A percentile compares a stretch with the other conserved stretches of the same genome.
Evolutionary conservation across 2,797 vertebrate genomes (phyloP).

Genomic region (Sebastes elongatus): DNA sequence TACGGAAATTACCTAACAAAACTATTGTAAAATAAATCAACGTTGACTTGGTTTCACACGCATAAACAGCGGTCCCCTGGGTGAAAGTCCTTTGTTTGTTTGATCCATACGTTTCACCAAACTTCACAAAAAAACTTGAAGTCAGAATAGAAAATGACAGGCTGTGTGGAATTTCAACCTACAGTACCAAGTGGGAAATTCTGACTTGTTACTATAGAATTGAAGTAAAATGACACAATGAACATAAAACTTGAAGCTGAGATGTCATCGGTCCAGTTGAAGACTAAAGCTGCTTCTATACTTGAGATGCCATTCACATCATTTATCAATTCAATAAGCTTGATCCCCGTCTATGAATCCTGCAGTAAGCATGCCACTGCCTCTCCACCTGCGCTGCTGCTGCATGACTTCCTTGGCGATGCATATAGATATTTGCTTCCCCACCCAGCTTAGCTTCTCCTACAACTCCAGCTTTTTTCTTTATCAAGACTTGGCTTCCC

Average conservation of each 20-base stretch:
- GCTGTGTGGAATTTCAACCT: neutral
- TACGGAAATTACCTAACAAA: too few relatives aligned
- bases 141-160: too few relatives aligned
- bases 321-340: neutral
- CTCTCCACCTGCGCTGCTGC: conserved; percentile 12
- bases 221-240: neutral
- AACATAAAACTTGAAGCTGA: neutral
- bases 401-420: conserved; percentile 27
- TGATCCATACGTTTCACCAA: neutral
- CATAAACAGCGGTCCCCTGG: too few relatives aligned
- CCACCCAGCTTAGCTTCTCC: neutral
- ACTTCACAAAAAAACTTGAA: too few relatives aligned
- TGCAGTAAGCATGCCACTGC: conserved; percentile 13
- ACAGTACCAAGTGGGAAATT: neutral
- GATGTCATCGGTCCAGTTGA: neutral
- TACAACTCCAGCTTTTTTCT: conserved; percentile 16
- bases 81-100: too few relatives aligned
- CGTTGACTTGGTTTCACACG: neutral
- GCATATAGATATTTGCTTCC: neutral
- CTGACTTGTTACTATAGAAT: neutral
- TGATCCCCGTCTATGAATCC: neutral
- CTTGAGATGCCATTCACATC: neutral
- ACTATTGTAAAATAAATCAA: too few relatives aligned
- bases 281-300: neutral
- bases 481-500: conserved; percentile 2